These are phyloP conservation scores for Shinisaurus crocodilurus DNA, from an alignment of 2,113 vertebrate genomes.

Conservation along the genomic window DNA sequence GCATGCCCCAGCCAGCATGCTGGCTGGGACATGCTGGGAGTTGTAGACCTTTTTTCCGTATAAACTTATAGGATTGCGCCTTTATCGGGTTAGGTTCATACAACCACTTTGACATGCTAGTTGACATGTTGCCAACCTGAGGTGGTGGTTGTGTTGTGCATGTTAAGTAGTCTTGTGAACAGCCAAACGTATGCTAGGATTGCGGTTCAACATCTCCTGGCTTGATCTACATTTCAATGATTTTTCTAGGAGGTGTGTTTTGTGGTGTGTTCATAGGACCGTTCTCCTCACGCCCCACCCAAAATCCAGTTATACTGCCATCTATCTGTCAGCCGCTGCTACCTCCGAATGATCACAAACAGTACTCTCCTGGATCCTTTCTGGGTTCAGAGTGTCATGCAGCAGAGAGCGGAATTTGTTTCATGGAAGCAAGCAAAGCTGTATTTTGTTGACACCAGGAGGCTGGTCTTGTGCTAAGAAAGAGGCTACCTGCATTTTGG, in stretches of 20 bases:
- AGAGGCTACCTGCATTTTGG: conserved; percentile 25
- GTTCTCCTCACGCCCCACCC: neutral
- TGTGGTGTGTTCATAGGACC: too few species aligned
- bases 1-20: too few species aligned
- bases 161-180: neutral
- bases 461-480: neutral
- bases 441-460: conserved; percentile 35
- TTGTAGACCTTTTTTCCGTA: too few species aligned
- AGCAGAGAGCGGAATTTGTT: conserved; percentile 43
- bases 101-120: neutral
- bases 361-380: neutral
- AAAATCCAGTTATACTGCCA: neutral
- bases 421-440: conserved; percentile 34
- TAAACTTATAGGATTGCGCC: too few species aligned
- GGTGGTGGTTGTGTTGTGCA: neutral
- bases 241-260: neutral
- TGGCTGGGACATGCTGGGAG: too few species aligned
- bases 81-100: too few species aligned
- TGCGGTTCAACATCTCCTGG: neutral
- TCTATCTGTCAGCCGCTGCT: neutral
- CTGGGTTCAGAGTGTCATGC: conserved; percentile 28
- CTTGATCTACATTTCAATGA: neutral
- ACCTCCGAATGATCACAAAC: neutral
- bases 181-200: neutral
- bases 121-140: neutral